Base-by-base conservation (phyloP, 2,888 invertebrate genomes). In the Rhimphoctona megacephalus region DNA sequence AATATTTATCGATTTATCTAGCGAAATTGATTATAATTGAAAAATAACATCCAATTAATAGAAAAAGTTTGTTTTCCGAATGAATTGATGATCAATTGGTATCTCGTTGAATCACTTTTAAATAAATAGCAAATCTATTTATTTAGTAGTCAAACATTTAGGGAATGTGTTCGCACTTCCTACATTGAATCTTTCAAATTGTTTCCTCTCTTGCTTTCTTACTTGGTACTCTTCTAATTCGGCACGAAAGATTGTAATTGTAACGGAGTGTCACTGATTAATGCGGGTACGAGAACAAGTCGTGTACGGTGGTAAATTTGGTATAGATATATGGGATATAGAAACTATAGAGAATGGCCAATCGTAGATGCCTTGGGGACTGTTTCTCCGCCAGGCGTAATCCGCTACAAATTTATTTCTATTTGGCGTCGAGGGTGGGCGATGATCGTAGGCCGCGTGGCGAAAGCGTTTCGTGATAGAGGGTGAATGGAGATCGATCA, bases 321-420 rank as follows among this genome's bases (percentile, higher is more conserved):
- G 30, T 82, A 57, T 69, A 81, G 11, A 74, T 49, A 52, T 43
- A 76, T 74, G 39, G 57, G n/a, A 25, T 17, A 43, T 11, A 69
- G 64, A 52, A 66, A 52, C 22, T 52, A 67, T 52, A 74, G 17
- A 66, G 46, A 64, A 69, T 70, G 36, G 57, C 54, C 46, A 17
- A 73, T 57, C 43, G 22, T 14, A 19, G 76, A 70, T 73, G 64
- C 87, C 84, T 84, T 69, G 64, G 89, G 87, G 88, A 88, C 84
- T 87, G 79, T 89, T 85, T 86, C 79, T 70, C 76, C 76, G 66
- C 43, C 66, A 66, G 78, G 81, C 87, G 90, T 92, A 91, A 92
- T 92, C 92, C 89, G 90, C 70, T 88, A 87, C 88, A 88, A 91
- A 92, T 92, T 92, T 92, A 92, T 93, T 91, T 93, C 91, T 92